These are phyloP conservation scores for Cyclura pinguis DNA, from an alignment of 2,797 vertebrate species.

Conservation along the genomic window DNA sequence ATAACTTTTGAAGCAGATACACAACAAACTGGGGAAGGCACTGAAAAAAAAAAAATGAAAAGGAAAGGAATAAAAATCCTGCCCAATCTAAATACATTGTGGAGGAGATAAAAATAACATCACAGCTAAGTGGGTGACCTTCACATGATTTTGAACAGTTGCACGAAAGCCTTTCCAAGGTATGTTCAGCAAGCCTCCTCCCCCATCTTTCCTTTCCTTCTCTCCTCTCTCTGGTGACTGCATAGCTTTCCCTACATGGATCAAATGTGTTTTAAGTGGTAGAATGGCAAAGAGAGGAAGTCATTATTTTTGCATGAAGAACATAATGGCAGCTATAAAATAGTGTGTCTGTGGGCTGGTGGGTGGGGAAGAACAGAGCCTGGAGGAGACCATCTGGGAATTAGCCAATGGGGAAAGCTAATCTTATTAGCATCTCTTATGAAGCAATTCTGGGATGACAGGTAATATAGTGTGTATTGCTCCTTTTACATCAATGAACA, in stretches of 20 bases:
- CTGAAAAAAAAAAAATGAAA: background rate
- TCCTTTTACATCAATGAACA: conserved; percentile 3
- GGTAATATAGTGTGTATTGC: conserved; percentile 4
- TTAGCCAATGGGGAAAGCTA: conserved; percentile 10
- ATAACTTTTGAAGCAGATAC: conserved; percentile 42
- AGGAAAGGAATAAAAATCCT: background rate
- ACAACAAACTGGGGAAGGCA: background rate
- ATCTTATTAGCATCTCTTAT: conserved; percentile 19
- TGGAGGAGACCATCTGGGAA: conserved; percentile 34
- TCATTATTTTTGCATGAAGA: conserved; percentile 8
- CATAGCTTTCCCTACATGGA: conserved; percentile 53
- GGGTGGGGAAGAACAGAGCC: conserved; percentile 22
- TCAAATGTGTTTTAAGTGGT: conserved; percentile 41
- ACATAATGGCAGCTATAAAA: conserved; percentile 48
- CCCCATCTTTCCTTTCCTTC: conserved; percentile 4
- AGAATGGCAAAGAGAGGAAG: conserved; percentile 42
- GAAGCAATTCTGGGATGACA: conserved; percentile 13
- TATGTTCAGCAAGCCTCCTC: too few relatives aligned
- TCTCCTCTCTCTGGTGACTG: conserved; percentile 19
- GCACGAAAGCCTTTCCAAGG: conserved; percentile 27
- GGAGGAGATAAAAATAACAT: conserved; percentile 58
- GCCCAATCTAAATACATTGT: conserved; percentile 54
- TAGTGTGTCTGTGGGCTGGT: background rate
- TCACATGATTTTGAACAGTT: conserved; percentile 16
- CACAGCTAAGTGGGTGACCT: conserved; percentile 47